These are phyloP conservation scores for Drosophila triauraria DNA, from an alignment of 1,140 invertebrate genomes.

Conservation along the genomic window DNA sequence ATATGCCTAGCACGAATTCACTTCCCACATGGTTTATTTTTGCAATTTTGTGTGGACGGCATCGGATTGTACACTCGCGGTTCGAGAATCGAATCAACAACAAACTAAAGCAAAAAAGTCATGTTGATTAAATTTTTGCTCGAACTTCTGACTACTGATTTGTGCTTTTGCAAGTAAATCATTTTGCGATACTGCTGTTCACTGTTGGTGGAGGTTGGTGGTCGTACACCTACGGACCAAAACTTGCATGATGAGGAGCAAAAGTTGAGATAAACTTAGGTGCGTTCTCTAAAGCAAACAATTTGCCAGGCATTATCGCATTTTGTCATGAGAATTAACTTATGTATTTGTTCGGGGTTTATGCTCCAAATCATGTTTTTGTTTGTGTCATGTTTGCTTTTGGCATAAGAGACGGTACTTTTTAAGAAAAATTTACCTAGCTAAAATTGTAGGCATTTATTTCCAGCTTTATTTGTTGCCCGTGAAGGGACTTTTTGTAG, in stretches of 20 bases:
- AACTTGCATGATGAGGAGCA: conserved; percentile 44
- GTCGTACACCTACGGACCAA: background rate
- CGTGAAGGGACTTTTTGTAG: background rate
- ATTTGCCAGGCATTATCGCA: conserved; percentile 54
- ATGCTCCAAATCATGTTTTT: conserved; percentile 12
- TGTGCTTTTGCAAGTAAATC: conserved; percentile 33
- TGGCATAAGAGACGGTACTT: background rate
- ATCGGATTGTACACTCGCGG: conserved; percentile 3
- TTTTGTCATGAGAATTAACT: conserved; percentile 54
- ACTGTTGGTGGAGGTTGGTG: background rate
- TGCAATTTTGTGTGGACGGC: conserved; percentile 8
- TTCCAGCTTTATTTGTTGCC: too few relatives aligned
- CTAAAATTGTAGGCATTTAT: background rate
- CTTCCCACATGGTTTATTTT: conserved; percentile 22
- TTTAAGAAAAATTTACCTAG: background rate
- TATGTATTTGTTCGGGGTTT: conserved; percentile 24
- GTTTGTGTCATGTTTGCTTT: background rate
- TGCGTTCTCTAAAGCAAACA: conserved; percentile 47
- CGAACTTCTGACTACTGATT: conserved; percentile 6
- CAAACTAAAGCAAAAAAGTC: conserved; percentile 41
- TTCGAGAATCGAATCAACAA: background rate
- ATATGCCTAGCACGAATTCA: background rate
- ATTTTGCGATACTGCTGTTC: conserved; percentile 12
- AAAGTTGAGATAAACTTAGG: conserved; percentile 54
- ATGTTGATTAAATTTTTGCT: conserved; percentile 58